Percentiles rank a stretch among this genome's conserved stretches.
Evolutionary conservation across 2,797 vertebrate genomes (phyloP).

Genomic region (Pangasius krempfi): DNA sequence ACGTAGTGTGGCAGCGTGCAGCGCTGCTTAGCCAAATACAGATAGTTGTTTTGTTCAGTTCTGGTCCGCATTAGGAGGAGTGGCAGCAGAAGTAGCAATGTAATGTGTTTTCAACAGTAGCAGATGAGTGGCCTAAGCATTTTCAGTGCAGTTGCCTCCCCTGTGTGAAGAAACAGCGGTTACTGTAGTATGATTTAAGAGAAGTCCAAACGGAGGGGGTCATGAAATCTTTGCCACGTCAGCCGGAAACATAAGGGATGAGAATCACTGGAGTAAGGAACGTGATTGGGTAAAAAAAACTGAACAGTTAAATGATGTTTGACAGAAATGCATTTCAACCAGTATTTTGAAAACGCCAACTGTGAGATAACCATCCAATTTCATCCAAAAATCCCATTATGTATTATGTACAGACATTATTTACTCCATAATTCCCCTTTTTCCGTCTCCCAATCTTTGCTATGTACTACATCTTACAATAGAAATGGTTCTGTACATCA

Average conservation of each 20-base stretch:
- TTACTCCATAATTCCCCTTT: too few species aligned
- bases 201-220: not conserved
- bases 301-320: not conserved
- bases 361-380: not conserved
- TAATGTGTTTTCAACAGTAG: not conserved
- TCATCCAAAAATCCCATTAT: not conserved
- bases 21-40: not conserved
- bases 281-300: not conserved
- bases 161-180: not conserved
- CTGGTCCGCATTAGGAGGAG: not conserved
- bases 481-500: not conserved
- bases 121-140: not conserved
- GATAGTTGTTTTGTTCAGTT: not conserved
- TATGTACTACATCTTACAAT: not conserved
- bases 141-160: not conserved
- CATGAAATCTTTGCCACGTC: not conserved
- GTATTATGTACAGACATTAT: too few species aligned
- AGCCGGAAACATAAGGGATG: not conserved
- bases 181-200: not conserved
- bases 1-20: not conserved
- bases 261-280: not conserved
- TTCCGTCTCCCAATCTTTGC: not conserved
- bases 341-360: not conserved
- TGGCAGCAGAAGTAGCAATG: not conserved
- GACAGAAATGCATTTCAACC: not conserved